phyloP scores from a whole-genome alignment of 2,113 vertebrate genomes.

The Phaethon lepturus region DNA sequence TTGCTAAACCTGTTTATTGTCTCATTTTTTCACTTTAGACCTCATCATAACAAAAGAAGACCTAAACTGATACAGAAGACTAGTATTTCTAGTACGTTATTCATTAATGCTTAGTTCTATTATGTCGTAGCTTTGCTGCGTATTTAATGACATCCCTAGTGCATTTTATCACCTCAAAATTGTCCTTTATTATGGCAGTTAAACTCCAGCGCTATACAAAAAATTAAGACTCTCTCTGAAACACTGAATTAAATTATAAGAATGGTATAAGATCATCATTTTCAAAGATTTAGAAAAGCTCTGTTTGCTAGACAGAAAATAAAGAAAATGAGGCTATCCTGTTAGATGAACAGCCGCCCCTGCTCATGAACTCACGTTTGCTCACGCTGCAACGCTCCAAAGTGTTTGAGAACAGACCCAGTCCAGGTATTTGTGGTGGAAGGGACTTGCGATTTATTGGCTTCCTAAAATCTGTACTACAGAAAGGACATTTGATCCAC shows the following conservation, averaged over 20 bases:
- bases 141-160: constrained; percentile 13
- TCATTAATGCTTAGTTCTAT: constrained; percentile 45
- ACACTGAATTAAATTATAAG: constrained; percentile 19
- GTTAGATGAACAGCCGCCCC: neutral
- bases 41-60: neutral
- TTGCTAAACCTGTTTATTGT: neutral
- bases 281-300: constrained; percentile 11
- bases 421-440: neutral
- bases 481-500: neutral
- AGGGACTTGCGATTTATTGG: neutral
- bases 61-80: constrained; percentile 50
- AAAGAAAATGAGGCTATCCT: neutral
- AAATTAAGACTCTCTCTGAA: constrained; percentile 37
- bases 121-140: constrained; percentile 3
- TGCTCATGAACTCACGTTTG: neutral
- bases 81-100: constrained; percentile 17
- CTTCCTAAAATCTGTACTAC: neutral
- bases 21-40: constrained; percentile 6
- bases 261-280: neutral
- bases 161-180: constrained; percentile 50
- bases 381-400: neutral
- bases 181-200: constrained; percentile 60
- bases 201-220: constrained; percentile 34
- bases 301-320: neutral
- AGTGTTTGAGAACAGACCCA: fast-evolving